phyloP scores from a whole-genome alignment of 2,888 invertebrate species.

The Lysandra bellargus region DNA sequence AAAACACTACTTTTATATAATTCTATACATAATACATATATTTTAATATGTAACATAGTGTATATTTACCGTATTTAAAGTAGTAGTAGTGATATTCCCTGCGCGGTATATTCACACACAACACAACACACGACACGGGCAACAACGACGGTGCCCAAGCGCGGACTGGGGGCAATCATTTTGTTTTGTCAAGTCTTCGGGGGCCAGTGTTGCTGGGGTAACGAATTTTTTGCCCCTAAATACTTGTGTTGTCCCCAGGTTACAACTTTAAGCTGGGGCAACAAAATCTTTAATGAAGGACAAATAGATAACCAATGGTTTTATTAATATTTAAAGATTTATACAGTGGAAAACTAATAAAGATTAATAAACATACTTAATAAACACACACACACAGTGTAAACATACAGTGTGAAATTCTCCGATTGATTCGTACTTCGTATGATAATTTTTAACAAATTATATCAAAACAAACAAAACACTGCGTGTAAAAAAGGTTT shows the following conservation, averaged over 20 bases:
- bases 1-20: background rate
- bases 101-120: constrained; percentile 39
- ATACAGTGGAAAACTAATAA: too few species aligned
- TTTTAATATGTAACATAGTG: background rate
- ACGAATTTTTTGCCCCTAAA: background rate
- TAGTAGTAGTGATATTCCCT: constrained; percentile 23
- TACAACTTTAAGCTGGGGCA: background rate
- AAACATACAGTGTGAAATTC: too few species aligned
- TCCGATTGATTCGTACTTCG: too few species aligned
- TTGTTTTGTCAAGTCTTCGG: constrained; percentile 47
- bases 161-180: constrained; percentile 49
- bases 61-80: constrained; percentile 33
- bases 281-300: too few species aligned
- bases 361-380: too few species aligned
- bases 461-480: too few species aligned
- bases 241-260: background rate
- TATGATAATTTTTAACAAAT: too few species aligned
- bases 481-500: too few species aligned
- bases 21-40: background rate
- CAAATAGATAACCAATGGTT: too few species aligned
- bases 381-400: too few species aligned
- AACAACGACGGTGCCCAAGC: constrained; percentile 39
- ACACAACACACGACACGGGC: constrained; percentile 34
- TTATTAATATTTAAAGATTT: too few species aligned
- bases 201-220: constrained; percentile 41